Conservation (phyloP, 2,797 vertebrate species). For the Knipowitschia caucasica region DNA sequence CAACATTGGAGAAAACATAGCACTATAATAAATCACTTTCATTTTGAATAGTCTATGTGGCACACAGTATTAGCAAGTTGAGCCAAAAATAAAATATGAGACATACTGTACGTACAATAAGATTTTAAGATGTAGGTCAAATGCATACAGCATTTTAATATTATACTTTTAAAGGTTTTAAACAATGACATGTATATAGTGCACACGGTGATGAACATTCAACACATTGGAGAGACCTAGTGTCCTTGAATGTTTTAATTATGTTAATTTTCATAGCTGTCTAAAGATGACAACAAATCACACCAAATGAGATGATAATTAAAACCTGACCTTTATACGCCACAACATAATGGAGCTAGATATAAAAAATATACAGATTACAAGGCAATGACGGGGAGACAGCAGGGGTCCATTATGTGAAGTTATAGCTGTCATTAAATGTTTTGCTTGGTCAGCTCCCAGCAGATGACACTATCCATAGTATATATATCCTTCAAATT, state of each 20-base stretch:
- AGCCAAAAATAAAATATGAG: conserved; percentile 21
- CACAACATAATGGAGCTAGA: background rate
- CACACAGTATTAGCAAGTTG: conserved; percentile 5
- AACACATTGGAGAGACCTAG: conserved; percentile 11
- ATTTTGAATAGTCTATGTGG: conserved; percentile 42
- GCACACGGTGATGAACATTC: background rate
- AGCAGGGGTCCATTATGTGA: conserved; percentile 8
- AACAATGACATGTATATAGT: conserved; percentile 7
- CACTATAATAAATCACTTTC: conserved; percentile 56
- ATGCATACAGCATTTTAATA: background rate
- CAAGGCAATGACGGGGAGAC: conserved; percentile 1
- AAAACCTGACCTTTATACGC: conserved; percentile 10
- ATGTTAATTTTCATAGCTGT: background rate
- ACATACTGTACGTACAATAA: conserved; percentile 1
- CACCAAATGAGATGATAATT: conserved; percentile 3
- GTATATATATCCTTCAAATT: conserved; percentile 33
- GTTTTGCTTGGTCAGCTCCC: conserved; percentile 44
- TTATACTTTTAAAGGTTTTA: background rate
- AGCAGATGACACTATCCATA: conserved; percentile 31
- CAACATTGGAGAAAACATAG: conserved; percentile 49
- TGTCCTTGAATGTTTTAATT: conserved; percentile 4
- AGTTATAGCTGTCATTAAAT: conserved; percentile 36
- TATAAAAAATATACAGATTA: background rate
- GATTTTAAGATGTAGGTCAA: background rate
- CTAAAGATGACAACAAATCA: conserved; percentile 11